Conservation (phyloP, 2,797 vertebrate genomes). For the Carapus acus region DNA sequence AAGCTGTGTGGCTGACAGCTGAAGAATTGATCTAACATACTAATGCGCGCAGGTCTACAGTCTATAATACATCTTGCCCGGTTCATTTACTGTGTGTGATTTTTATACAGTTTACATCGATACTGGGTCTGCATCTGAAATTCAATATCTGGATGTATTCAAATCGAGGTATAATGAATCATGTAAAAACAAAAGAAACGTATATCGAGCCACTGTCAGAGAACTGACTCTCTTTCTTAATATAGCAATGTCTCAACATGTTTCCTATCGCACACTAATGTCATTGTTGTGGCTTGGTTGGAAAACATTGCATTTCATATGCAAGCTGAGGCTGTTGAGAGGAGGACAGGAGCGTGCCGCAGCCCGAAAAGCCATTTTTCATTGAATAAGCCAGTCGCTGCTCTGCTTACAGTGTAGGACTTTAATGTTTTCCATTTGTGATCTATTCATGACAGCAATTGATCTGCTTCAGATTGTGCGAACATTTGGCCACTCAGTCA, state of each 20-base stretch:
- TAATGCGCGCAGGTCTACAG: slow-evolving; percentile 6
- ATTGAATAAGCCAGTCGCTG: slow-evolving; percentile 7
- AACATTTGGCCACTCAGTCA: background rate
- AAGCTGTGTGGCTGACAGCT: background rate
- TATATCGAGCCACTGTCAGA: slow-evolving; percentile 9
- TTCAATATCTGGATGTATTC: slow-evolving; percentile 16
- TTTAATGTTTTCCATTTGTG: background rate
- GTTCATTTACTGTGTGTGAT: background rate
- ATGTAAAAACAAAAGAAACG: slow-evolving; percentile 2
- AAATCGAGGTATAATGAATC: slow-evolving; percentile 26
- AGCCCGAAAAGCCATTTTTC: background rate
- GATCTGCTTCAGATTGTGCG: slow-evolving; percentile 1
- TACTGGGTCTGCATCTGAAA: slow-evolving; percentile 1
- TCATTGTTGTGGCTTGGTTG: background rate
- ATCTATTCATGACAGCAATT: slow-evolving; percentile 11
- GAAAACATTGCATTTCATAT: slow-evolving; percentile 21
- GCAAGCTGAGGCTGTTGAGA: background rate
- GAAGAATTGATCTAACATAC: slow-evolving; percentile 28
- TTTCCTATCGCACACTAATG: slow-evolving; percentile 1
- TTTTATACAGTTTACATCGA: slow-evolving; percentile 7
- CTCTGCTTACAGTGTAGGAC: background rate
- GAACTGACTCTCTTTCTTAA: slow-evolving; percentile 5
- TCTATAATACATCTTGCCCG: slow-evolving; percentile 6
- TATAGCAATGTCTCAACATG: slow-evolving; percentile 25
- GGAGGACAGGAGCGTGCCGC: background rate